A percentile compares a stretch with the other conserved stretches of the same genome.
phyloP scores from a whole-genome alignment of 1,140 invertebrate species.

The Zaprionus davidi region DNA sequence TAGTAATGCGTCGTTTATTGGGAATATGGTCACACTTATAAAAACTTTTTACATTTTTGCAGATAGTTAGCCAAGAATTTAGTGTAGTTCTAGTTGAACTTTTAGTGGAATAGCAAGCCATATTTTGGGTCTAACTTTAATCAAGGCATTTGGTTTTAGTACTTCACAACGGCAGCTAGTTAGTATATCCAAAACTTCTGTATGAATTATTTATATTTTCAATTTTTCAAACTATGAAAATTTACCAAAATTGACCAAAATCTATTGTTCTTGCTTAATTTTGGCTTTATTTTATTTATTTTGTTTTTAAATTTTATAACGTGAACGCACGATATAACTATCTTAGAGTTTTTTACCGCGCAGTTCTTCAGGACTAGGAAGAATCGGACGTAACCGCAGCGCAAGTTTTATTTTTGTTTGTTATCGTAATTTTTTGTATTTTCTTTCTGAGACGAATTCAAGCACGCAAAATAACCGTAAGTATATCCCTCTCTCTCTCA shows the following conservation, averaged over 20 bases:
- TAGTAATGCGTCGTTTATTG: too few species aligned
- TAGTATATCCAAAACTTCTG: conserved; percentile 1
- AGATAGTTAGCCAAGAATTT: neutral
- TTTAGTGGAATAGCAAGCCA: neutral
- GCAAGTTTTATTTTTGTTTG: neutral
- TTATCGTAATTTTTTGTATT: neutral
- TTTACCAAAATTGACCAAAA: conserved; percentile 3
- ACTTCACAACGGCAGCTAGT: neutral
- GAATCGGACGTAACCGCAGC: neutral
- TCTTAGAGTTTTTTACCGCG: neutral
- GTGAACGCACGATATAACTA: neutral
- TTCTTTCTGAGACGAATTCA: neutral
- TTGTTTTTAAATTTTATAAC: neutral
- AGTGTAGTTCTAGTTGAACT: neutral
- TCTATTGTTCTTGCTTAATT: conserved; percentile 12
- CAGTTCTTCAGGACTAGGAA: neutral
- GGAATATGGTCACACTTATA: too few species aligned
- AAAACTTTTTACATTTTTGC: too few species aligned
- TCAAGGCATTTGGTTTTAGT: neutral
- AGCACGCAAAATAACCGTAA: conserved; percentile 10
- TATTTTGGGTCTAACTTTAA: neutral
- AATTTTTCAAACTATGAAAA: conserved; percentile 2
- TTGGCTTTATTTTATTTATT: conserved; percentile 5
- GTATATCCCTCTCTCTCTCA: neutral
- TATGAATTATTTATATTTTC: conserved; percentile 5